Evolutionary conservation across 2,113 vertebrate genomes (phyloP), one percentile per base, ranked within the genome.

Genomic region (Mungos mungo): DNA sequence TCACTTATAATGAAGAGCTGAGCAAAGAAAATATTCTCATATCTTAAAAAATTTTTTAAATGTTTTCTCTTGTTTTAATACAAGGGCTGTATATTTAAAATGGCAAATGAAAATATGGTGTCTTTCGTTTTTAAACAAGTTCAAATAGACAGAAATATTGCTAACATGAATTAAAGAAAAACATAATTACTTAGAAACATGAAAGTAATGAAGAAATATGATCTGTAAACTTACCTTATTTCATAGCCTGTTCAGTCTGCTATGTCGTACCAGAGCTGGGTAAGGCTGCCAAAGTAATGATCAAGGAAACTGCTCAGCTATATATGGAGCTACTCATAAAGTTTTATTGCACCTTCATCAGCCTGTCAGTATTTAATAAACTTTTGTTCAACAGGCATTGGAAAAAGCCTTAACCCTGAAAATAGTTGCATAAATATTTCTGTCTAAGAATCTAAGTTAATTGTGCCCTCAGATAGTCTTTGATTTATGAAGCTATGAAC

Each of bases 241-340:
- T 95, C 96, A 97, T 96, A 95, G 23, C 25, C 76, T 90, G 80
- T n/a, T 83, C 31, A 94, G 12, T 88, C 71, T 76, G 29, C 45
- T 90, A 3, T 19, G n/a, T 2, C 18, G 54, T 90, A 41, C 4
- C 25, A 84, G 29, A 85, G 50, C 16, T 72, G 31, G 4, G 12
- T 69, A 76, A 92, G n/a, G 18, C 45, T 94, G 38, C 47, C 35
- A 69, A 69, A 95, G 80, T 63, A 80, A 96, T 33, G 18, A 85
- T 41, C 69, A 76, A 13, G 11, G 52, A 52, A 95, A 63, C 5
- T 93, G 66, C 38, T 71, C n/a, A 88, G 76, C 27, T 97, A 97
- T 98, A 98, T 98, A 96, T 45, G 63, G 65, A 93, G 80, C 45
- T 88, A 65, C 92, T 90, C 84, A 90, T 97, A 97, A 97, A 97